These are phyloP conservation scores for Emys orbicularis DNA, from an alignment of 2,797 vertebrate genomes.

Conservation along the genomic window DNA sequence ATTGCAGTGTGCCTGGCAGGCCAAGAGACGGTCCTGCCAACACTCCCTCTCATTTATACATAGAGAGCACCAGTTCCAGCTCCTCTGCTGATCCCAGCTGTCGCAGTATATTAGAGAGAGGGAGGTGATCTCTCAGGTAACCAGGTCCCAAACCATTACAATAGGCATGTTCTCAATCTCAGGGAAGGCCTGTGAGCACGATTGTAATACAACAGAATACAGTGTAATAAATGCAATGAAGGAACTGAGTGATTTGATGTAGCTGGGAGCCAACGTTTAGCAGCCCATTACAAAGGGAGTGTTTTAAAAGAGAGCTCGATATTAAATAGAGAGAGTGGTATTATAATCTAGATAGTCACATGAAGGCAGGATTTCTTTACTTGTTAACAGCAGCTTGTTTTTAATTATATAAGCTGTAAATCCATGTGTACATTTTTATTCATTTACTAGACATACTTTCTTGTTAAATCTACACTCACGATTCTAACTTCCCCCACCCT, in stretches of 20 bases:
- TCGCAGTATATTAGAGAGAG: neutral
- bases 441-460: conserved; percentile 61
- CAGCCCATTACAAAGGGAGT: neutral
- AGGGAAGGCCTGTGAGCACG: neutral
- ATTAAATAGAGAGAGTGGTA: neutral
- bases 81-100: neutral
- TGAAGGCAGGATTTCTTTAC: neutral
- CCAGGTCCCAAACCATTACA: neutral
- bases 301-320: neutral
- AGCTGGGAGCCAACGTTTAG: neutral
- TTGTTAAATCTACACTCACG: conserved; percentile 41
- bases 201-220: neutral
- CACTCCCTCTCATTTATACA: neutral
- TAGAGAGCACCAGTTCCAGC: neutral
- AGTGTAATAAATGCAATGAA: neutral
- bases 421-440: neutral
- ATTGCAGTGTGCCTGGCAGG: neutral
- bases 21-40: neutral
- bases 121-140: neutral
- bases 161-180: neutral
- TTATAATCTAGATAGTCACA: neutral
- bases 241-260: neutral
- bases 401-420: neutral
- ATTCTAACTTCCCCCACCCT: conserved; percentile 43
- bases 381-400: neutral